These are phyloP conservation scores for Chorisops tibialis DNA, from an alignment of 2,888 invertebrate species.

Conservation along the genomic window DNA sequence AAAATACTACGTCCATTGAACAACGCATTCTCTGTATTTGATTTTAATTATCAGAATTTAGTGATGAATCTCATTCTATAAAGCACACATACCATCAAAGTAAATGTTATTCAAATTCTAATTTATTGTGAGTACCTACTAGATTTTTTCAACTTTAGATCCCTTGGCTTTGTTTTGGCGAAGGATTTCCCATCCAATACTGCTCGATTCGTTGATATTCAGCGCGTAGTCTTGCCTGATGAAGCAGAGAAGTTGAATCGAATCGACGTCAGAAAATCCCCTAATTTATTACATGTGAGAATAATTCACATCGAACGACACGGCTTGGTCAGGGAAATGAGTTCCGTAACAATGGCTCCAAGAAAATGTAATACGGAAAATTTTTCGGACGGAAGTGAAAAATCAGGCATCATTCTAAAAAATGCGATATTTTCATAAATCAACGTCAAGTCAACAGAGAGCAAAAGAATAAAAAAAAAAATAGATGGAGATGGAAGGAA, in stretches of 20 bases:
- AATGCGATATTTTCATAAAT: slow-evolving; percentile 31
- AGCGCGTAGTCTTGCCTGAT: background rate
- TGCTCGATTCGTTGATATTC: slow-evolving; percentile 8
- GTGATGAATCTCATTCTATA: too few relatives aligned
- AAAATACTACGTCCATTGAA: too few relatives aligned
- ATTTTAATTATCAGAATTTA: slow-evolving; percentile 6
- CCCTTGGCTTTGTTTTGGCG: too few relatives aligned
- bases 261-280: slow-evolving; percentile 15
- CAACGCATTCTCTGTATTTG: background rate
- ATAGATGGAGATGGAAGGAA: slow-evolving; percentile 9
- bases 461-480: slow-evolving; percentile 3
- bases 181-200: too few relatives aligned
- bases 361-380: slow-evolving; percentile 1
- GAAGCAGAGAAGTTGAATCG: slow-evolving; percentile 12
- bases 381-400: slow-evolving; percentile 17
- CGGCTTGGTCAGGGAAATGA: background rate
- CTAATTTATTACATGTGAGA: background rate
- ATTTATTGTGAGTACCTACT: background rate
- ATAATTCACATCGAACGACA: background rate
- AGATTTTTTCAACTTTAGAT: background rate
- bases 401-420: slow-evolving; percentile 28
- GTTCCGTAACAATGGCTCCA: slow-evolving; percentile 4
- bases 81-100: too few relatives aligned
- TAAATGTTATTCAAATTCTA: background rate
- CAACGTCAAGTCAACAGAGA: slow-evolving; percentile 28